phyloP scores from a whole-genome alignment of 2,888 invertebrate species.

The Cheilosia urbana region DNA sequence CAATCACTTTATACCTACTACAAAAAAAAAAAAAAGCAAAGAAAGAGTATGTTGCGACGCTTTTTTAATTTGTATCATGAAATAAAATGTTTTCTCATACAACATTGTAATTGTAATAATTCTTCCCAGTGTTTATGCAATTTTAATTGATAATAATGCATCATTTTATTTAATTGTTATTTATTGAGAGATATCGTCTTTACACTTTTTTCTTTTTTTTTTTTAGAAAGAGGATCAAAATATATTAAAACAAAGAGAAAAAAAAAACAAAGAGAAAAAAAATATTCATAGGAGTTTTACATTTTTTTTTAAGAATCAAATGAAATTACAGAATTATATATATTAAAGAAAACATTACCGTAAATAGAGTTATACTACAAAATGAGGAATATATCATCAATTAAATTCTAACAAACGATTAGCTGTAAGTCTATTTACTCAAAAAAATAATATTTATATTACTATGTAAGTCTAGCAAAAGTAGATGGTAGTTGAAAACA shows the following conservation, averaged over 20 bases:
- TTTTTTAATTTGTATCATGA: slow-evolving; percentile 6
- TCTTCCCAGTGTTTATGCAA: slow-evolving; percentile 61
- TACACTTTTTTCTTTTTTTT: slow-evolving; percentile 42
- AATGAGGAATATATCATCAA: slow-evolving; percentile 68
- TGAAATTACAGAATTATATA: slow-evolving; percentile 59
- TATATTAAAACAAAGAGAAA: slow-evolving; percentile 9
- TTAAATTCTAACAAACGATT: slow-evolving; percentile 72
- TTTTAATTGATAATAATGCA: slow-evolving; percentile 46
- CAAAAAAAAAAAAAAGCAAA: slow-evolving; percentile 3
- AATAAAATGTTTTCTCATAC: slow-evolving; percentile 9
- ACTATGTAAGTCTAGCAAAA: slow-evolving; percentile 66
- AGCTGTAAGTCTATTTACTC: slow-evolving; percentile 71
- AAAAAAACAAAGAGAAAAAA: slow-evolving; percentile 1
- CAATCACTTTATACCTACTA: neutral
- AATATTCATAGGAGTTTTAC: slow-evolving; percentile 67
- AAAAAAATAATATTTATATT: slow-evolving; percentile 73
- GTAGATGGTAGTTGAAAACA: slow-evolving; percentile 54
- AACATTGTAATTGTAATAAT: slow-evolving; percentile 34
- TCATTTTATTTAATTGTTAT: slow-evolving; percentile 70
- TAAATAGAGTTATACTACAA: slow-evolving; percentile 57
- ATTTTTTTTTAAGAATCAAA: slow-evolving; percentile 69
- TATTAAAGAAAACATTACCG: slow-evolving; percentile 43
- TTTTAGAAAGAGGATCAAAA: slow-evolving; percentile 60
- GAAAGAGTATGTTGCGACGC: slow-evolving; percentile 6
- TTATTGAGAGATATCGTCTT: slow-evolving; percentile 59